These are phyloP conservation scores for Zootermopsis nevadensis DNA, from an alignment of 2,888 invertebrate genomes.

Conservation along the genomic window DNA sequence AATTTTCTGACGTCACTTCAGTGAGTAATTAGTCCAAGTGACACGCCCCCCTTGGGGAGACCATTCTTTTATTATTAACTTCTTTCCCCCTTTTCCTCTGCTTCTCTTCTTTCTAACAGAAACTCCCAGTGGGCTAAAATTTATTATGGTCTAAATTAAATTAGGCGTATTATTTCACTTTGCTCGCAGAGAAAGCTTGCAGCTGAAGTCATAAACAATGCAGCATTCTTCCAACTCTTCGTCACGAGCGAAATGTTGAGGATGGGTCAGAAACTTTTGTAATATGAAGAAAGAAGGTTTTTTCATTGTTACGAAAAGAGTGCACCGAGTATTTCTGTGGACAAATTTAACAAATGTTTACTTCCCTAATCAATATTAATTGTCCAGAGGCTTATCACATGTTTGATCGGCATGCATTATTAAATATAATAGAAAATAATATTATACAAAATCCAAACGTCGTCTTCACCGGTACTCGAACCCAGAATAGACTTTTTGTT, in stretches of 20 bases:
- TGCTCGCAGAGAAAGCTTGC: conserved; percentile 43
- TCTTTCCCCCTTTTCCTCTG: conserved; percentile 32
- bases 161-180: conserved; percentile 54
- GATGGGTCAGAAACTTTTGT: conserved; percentile 32
- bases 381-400: no score
- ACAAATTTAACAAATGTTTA: no score
- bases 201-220: conserved; percentile 48
- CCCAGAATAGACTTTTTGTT: no score
- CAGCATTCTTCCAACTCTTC: conserved; percentile 22
- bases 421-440: no score
- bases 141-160: conserved; percentile 52
- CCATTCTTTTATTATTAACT: conserved; percentile 52
- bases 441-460: no score
- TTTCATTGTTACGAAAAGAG: no score
- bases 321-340: no score
- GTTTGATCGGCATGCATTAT: no score
- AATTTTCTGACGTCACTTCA: conserved; percentile 51
- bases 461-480: no score
- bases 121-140: conserved; percentile 51
- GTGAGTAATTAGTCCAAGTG: conserved; percentile 51
- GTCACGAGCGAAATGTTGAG: conserved; percentile 15
- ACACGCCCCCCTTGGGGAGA: conserved; percentile 51
- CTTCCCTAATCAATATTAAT: no score
- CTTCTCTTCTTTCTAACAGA: conserved; percentile 40
- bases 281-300: neutral